Evolutionary conservation across 2,888 invertebrate genomes (phyloP), one percentile per base, ranked within the genome.

Genomic region (Xylota segnis): DNA sequence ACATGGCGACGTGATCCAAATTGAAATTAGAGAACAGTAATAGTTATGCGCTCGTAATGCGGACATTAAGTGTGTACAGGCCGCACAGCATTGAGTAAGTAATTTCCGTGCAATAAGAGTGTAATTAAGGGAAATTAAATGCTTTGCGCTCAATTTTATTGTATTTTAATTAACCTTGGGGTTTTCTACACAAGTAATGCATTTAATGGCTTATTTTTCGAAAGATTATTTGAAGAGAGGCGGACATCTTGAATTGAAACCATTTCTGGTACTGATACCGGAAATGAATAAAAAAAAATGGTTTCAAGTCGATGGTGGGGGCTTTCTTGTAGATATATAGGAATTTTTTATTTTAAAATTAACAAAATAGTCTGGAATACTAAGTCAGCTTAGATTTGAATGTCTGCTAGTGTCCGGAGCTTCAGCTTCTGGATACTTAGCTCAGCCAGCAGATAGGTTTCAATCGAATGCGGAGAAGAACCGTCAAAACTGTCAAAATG

Each of bases 1-100:
- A 65, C 18, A 70, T 9, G 43, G 43, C 45, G 65, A 83, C 83
- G 83, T 83, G 83, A 83, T 83, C 45, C 40, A 59, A 66, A 77
- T 83, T 37, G 12, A 72, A 29, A 77, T 72, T 59, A 54, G 59
- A 59, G 14, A 72, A 37, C 32, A 45, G 47, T 23, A 16, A 37
- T 16, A 65, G 27, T n/a, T 45, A 27, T 29, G 56, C 43, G 56
- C 54, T 68, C 68, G 59, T 71, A 47, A 59, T 71, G 71, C 71
- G 71, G 71, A 71, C 71, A 37, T 71, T 47, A 71, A 43, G 37
- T 34, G n/a, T n/a, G 27, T 16, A 34, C 6, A 58, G 45, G 47
- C 14, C 14, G 23, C 37, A 34, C 45, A 54, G 14, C 54, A 65
- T 63, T 74, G 52, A 63, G 54, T 56, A 37, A 75, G 58, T 45